A percentile compares a stretch with the other conserved stretches of the same genome.
Conservation (phyloP, 2,113 vertebrate species). For the Ivindomyrus marchei region DNA sequence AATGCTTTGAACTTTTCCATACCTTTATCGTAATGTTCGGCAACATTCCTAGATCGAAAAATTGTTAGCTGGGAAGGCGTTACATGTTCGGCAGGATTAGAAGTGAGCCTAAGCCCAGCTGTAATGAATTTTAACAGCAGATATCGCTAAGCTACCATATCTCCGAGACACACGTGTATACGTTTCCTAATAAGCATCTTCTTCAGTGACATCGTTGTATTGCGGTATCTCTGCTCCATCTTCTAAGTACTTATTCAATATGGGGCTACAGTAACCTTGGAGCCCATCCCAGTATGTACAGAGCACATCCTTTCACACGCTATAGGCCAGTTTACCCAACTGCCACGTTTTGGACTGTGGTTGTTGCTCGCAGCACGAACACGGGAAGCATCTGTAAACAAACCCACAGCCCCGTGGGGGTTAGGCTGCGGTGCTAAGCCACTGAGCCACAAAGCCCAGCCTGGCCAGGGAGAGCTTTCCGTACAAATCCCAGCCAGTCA, state of each 20-base stretch:
- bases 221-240: not conserved
- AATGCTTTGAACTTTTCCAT: not conserved
- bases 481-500: not conserved
- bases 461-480: not conserved
- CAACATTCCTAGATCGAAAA: not conserved
- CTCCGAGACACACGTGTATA: not conserved
- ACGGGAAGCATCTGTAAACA: not conserved
- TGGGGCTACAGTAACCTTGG: not conserved
- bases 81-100: slow-evolving; percentile 21
- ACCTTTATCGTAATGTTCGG: not conserved
- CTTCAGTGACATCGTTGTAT: not conserved
- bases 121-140: slow-evolving; percentile 30
- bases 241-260: not conserved
- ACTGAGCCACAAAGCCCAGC: not conserved
- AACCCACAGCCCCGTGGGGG: not conserved
- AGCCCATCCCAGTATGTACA: not conserved
- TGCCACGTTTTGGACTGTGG: not conserved
- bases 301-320: not conserved
- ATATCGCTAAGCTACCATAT: slow-evolving; percentile 18
- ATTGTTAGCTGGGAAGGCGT: not conserved
- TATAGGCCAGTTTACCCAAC: not conserved
- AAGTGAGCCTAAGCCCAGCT: slow-evolving; percentile 18
- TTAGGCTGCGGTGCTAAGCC: not conserved
- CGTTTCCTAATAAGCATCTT: not conserved
- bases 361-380: not conserved